Conservation (phyloP, 2,888 invertebrate genomes). For the Agrypnus murinus region DNA sequence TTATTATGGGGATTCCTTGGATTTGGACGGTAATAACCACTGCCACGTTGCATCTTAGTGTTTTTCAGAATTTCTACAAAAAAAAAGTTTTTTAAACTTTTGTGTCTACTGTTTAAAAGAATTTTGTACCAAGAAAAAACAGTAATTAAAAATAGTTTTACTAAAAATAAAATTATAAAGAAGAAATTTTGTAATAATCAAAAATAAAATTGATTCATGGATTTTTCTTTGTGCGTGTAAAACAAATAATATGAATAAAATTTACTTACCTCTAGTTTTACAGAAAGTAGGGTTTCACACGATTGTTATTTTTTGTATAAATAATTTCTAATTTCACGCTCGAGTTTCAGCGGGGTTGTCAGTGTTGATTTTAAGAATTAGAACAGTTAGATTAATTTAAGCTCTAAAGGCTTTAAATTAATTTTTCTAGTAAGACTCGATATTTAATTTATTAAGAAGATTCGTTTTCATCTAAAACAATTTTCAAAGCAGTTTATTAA, state of each 20-base stretch:
- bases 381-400: too few species aligned
- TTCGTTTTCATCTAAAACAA: too few species aligned
- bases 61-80: not conserved
- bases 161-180: not conserved
- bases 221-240: too few species aligned
- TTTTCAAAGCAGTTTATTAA: too few species aligned
- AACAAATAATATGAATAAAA: too few species aligned
- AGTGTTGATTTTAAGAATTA: not conserved
- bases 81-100: not conserved
- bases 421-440: too few species aligned
- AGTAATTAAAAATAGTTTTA: too few species aligned
- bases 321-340: constrained; percentile 14
- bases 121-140: too few species aligned
- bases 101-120: too few species aligned
- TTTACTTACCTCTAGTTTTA: too few species aligned
- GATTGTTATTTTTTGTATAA: not conserved
- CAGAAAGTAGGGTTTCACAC: not conserved
- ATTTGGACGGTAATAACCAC: not conserved
- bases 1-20: not conserved
- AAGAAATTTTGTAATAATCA: not conserved
- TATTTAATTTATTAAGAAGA: too few species aligned
- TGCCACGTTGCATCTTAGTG: constrained; percentile 8
- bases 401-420: too few species aligned
- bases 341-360: constrained; percentile 1
- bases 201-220: not conserved